A percentile compares a stretch with the other conserved stretches of the same genome.
Conservation (phyloP, 2,113 vertebrate species). For the Ictalurus furcatus region DNA sequence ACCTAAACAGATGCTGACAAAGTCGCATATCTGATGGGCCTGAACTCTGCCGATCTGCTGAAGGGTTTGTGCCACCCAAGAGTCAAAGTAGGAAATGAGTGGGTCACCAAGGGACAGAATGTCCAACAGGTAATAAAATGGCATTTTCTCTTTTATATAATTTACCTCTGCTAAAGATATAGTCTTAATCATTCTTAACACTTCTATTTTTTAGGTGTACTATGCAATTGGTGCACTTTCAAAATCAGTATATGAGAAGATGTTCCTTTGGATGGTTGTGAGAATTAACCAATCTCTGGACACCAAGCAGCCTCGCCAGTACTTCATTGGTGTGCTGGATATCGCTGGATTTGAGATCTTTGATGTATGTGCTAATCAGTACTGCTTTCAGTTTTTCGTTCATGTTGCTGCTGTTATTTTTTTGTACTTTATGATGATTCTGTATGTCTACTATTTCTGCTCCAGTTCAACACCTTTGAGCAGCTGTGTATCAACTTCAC, state of each 20-base stretch:
- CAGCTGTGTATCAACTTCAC: slow-evolving; percentile 90
- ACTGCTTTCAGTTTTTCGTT: neutral
- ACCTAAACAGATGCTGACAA: slow-evolving; percentile 78
- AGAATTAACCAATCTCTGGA: slow-evolving; percentile 81
- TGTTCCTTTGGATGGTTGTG: slow-evolving; percentile 84
- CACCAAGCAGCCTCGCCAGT: slow-evolving; percentile 83
- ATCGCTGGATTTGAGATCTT: slow-evolving; percentile 83
- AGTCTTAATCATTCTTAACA: neutral
- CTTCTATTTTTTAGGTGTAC: slow-evolving; percentile 61
- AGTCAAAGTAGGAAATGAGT: slow-evolving; percentile 83
- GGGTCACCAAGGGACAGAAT: slow-evolving; percentile 86
- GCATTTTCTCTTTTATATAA: neutral
- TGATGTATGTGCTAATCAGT: slow-evolving; percentile 66
- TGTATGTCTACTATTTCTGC: slow-evolving; percentile 28
- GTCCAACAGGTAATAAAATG: slow-evolving; percentile 78
- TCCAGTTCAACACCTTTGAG: slow-evolving; percentile 85
- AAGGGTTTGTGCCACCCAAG: slow-evolving; percentile 78
- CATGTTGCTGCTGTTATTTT: neutral
- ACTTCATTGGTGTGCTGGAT: slow-evolving; percentile 89
- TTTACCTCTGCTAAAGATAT: neutral
- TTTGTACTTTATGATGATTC: neutral
- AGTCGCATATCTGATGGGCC: slow-evolving; percentile 80
- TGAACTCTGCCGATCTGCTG: slow-evolving; percentile 82
- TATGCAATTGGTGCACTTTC: slow-evolving; percentile 79
- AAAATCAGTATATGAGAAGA: slow-evolving; percentile 85